Percentiles rank a stretch among this genome's conserved stretches.
These are phyloP conservation scores for Phoenicopterus ruber DNA, from an alignment of 2,113 vertebrate species.

Conservation along the genomic window DNA sequence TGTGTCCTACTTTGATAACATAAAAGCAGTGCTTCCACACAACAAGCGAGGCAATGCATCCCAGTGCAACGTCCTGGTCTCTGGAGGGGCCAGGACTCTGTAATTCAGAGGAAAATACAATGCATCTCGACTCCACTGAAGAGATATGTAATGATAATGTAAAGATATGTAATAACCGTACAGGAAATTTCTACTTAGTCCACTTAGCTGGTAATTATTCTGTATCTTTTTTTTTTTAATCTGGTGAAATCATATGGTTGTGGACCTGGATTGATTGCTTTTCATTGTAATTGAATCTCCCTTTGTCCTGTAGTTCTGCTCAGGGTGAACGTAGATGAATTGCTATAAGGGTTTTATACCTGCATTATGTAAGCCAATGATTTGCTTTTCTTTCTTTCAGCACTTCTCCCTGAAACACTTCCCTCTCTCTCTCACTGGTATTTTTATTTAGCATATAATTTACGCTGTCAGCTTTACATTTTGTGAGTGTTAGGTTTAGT, in stretches of 20 bases:
- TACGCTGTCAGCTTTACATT: background rate
- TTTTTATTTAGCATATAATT: constrained; percentile 7
- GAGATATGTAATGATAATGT: background rate
- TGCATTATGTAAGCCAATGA: background rate
- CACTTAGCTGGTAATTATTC: background rate
- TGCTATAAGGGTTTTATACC: background rate
- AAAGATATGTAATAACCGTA: background rate
- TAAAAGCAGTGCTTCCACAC: background rate
- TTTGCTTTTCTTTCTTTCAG: background rate
- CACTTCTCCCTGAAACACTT: background rate
- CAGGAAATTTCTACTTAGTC: background rate
- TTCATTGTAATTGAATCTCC: background rate
- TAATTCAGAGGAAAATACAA: background rate
- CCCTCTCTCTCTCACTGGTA: background rate
- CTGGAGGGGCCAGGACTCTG: background rate
- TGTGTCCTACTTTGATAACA: background rate
- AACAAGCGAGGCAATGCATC: background rate
- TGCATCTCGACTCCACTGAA: background rate
- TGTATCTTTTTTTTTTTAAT: background rate
- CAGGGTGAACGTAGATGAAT: background rate
- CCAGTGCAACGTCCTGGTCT: background rate
- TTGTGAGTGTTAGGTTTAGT: background rate
- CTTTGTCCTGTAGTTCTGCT: background rate
- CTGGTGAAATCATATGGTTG: background rate
- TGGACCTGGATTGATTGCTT: background rate